Evolutionary conservation across 2,113 vertebrate genomes (phyloP).

Genomic region (Chauna torquata): DNA sequence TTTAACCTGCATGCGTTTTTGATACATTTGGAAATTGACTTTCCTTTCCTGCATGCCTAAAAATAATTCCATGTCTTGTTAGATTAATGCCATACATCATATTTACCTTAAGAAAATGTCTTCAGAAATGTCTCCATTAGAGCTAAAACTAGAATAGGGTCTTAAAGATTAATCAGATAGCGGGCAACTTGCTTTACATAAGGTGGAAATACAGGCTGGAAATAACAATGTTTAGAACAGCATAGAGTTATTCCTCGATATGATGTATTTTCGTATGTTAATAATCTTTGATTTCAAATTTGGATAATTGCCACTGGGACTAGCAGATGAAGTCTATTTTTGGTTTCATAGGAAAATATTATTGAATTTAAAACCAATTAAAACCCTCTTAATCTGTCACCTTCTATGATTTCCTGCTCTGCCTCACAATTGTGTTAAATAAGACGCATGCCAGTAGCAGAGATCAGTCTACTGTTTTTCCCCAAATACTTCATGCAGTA

Average conservation of each 20-base stretch:
- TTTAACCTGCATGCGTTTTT: slow-evolving; percentile 64
- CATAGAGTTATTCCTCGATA: background rate
- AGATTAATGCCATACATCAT: slow-evolving; percentile 54
- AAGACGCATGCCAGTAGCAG: background rate
- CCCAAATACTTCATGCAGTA: background rate
- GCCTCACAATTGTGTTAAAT: background rate
- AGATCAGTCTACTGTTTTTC: background rate
- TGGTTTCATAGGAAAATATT: background rate
- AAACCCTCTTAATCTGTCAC: background rate
- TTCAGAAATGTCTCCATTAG: slow-evolving; percentile 4
- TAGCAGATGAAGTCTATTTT: background rate
- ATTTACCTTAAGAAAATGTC: slow-evolving; percentile 55
- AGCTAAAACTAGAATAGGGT: background rate
- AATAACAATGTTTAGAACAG: background rate
- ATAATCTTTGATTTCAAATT: background rate
- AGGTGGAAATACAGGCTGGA: background rate
- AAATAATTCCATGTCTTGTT: slow-evolving; percentile 35
- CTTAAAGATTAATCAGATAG: slow-evolving; percentile 38
- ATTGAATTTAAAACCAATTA: background rate
- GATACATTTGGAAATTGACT: slow-evolving; percentile 50
- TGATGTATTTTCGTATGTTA: background rate
- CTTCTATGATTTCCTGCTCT: background rate
- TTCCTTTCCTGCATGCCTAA: slow-evolving; percentile 46
- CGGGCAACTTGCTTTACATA: background rate
- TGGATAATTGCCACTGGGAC: background rate